These are phyloP conservation scores for Neuroscelio doddi DNA, from an alignment of 2,888 invertebrate genomes.

Conservation along the genomic window DNA sequence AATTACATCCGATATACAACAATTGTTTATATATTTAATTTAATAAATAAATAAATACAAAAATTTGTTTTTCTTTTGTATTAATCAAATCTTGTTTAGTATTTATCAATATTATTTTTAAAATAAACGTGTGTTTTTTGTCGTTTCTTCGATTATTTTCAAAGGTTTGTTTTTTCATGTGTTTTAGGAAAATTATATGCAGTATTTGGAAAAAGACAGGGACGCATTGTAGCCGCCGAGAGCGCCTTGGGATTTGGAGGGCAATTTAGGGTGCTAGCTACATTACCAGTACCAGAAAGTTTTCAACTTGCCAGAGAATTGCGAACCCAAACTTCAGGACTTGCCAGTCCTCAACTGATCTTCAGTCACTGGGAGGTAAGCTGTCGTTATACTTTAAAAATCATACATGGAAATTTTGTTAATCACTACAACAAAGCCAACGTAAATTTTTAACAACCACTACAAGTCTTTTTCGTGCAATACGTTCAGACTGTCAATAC, in stretches of 20 bases:
- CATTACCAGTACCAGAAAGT: slow-evolving; percentile 96
- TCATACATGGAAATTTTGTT: slow-evolving; percentile 2
- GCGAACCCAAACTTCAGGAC: slow-evolving; percentile 95
- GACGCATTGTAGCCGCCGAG: slow-evolving; percentile 91
- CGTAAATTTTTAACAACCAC: too few relatives aligned
- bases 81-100: too few relatives aligned
- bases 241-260: slow-evolving; percentile 91
- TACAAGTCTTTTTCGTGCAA: too few relatives aligned
- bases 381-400: not conserved
- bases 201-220: slow-evolving; percentile 89
- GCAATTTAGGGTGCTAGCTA: slow-evolving; percentile 89
- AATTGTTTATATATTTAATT: too few relatives aligned
- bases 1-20: too few relatives aligned
- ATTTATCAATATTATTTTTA: too few relatives aligned
- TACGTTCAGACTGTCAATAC: too few relatives aligned
- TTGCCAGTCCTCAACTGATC: slow-evolving; percentile 94
- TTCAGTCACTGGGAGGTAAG: slow-evolving; percentile 99
- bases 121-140: too few relatives aligned
- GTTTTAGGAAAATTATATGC: slow-evolving; percentile 89
- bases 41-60: too few relatives aligned
- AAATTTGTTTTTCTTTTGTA: too few relatives aligned
- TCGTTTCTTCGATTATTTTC: too few relatives aligned
- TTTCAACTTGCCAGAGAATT: slow-evolving; percentile 96
- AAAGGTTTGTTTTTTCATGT: too few relatives aligned
- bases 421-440: slow-evolving; percentile 1